Base-by-base conservation (phyloP, 2,113 vertebrate genomes). In the Siniperca knerii region DNA sequence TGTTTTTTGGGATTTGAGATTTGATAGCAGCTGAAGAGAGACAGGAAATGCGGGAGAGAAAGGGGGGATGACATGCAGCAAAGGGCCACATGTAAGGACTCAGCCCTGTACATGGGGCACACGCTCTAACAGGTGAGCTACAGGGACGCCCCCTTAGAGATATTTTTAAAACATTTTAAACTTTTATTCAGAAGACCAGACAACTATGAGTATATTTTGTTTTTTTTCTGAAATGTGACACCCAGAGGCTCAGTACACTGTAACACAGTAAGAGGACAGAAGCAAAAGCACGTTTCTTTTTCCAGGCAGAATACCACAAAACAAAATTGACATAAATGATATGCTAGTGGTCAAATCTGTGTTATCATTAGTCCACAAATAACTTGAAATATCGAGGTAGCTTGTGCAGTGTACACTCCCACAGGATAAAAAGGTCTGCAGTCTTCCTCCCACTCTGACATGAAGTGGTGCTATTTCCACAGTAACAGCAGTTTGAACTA, bases 361-460 rank as follows among this genome's bases (percentile, higher is more conserved):
- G 20, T 40, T 18, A 37, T 46, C 50, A 46, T n/a, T 40, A 21
- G 23, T 67, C n/a, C 9, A 83, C 33, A 66, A 77, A 83, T 76
- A 81, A 55, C 16, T 52, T 55, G 33, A 52, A 35, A 50, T 54
- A 20, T 37, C 1, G 29, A 75, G 29, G 29, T 29, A 29, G 42
- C 61, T 29, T 79, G 61, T 79, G 74, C n/a, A 61, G 67, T 1
- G 4, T 15, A 25, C 15, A 20, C 25, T 75, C 76, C 83, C 72
- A 73, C 83, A 82, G 18, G 15, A 75, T 15, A 52, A 46, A 72
- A 79, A 11, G 25, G 65, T 20, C 58, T 37, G n/a, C 29, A 42
- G 23, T 35, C 72, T 68, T 82, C 71, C 84, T 58, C 80, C 87
- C 65, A 84, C 81, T 75, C 64, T 42, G 23, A 65, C 35, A 79